A percentile compares a stretch with the other conserved stretches of the same genome.
Conservation (phyloP, 1,140 invertebrate species). For the Sycophila sp. region DNA sequence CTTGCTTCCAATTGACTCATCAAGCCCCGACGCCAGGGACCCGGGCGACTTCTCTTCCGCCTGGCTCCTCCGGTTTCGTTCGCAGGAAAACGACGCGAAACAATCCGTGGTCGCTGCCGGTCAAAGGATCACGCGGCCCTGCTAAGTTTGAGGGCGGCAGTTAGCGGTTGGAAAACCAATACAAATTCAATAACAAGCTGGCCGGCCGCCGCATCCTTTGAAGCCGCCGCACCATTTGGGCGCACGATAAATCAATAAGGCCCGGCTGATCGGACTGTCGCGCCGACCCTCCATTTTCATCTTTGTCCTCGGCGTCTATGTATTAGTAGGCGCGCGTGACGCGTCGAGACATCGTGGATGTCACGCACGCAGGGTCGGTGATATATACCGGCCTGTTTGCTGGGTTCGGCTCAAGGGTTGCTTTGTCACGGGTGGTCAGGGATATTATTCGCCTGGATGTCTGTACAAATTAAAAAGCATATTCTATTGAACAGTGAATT, state of each 20-base stretch:
- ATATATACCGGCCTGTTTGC: too few relatives aligned
- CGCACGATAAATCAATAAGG: conserved; percentile 11
- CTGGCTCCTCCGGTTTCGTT: too few relatives aligned
- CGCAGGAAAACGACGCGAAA: background rate
- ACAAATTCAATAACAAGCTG: conserved; percentile 3
- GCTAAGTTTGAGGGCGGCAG: background rate
- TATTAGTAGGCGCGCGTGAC: too few relatives aligned
- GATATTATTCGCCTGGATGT: too few relatives aligned
- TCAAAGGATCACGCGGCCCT: background rate
- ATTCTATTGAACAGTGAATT: too few relatives aligned
- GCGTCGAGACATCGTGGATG: too few relatives aligned
- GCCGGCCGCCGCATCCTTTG: background rate
- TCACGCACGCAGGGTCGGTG: too few relatives aligned
- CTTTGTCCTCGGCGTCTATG: background rate
- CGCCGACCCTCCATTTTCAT: too few relatives aligned
- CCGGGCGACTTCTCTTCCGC: background rate
- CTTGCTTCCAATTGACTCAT: background rate
- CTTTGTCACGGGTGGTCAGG: too few relatives aligned
- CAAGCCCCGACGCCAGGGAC: background rate
- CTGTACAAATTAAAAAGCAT: too few relatives aligned
- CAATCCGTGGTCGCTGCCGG: background rate
- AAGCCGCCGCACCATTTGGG: background rate
- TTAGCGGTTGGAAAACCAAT: conserved; percentile 5
- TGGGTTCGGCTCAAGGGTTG: too few relatives aligned
- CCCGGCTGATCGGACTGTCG: background rate